Percentiles rank a stretch among this genome's conserved stretches.
Conservation (phyloP, 1,140 invertebrate genomes). For the Calliopsis andreniformis region DNA sequence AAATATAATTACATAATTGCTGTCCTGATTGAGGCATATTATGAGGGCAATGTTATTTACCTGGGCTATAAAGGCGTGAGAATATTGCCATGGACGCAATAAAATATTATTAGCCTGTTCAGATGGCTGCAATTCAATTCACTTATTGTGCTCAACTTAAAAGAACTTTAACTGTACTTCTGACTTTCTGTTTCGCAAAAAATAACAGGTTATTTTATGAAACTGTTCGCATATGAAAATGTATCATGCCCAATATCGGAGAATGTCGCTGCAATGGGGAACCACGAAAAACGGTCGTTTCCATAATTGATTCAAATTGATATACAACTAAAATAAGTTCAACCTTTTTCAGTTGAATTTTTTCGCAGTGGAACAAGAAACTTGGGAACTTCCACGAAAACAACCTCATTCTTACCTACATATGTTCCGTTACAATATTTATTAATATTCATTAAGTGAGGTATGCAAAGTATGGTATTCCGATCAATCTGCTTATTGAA, state of each 20-base stretch:
- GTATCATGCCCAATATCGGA: too few relatives aligned
- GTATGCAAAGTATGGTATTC: neutral
- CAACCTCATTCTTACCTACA: neutral
- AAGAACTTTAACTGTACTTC: neutral
- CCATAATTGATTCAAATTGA: neutral
- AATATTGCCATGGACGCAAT: neutral
- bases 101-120: constrained; percentile 12
- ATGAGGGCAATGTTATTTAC: neutral
- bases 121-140: neutral
- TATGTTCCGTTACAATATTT: neutral
- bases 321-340: neutral
- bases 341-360: neutral
- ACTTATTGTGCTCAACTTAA: neutral
- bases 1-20: constrained; percentile 63
- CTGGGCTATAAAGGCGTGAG: neutral
- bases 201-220: neutral
- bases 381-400: neutral
- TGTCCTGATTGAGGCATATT: constrained; percentile 1
- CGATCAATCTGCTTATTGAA: neutral
- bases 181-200: neutral
- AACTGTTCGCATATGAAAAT: too few relatives aligned
- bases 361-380: neutral
- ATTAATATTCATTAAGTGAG: neutral
- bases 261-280: too few relatives aligned
- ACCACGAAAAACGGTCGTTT: neutral